These are phyloP conservation scores for Xestia rhomboidea DNA, from an alignment of 2,888 invertebrate species.

Conservation along the genomic window DNA sequence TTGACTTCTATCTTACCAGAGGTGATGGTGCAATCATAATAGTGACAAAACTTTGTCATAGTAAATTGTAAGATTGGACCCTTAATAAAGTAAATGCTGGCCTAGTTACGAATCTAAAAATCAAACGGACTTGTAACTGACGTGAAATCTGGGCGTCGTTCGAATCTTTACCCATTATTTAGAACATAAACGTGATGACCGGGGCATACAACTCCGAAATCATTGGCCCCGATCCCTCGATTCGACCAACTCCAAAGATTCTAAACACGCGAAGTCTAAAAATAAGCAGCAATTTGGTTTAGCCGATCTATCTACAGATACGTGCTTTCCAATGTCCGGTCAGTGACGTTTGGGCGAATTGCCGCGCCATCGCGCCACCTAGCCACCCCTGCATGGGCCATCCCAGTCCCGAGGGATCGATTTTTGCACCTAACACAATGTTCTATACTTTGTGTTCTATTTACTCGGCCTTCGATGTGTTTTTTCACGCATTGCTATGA, in stretches of 20 bases:
- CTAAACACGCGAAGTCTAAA: constrained; percentile 78
- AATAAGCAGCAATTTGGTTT: constrained; percentile 77
- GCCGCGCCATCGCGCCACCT: constrained; percentile 69
- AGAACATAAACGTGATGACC: constrained; percentile 75
- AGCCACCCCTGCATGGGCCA: constrained; percentile 67
- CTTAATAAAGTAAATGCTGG: constrained; percentile 47
- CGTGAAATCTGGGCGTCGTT: constrained; percentile 7
- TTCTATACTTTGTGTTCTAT: constrained; percentile 26
- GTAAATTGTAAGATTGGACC: constrained; percentile 69
- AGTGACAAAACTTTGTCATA: constrained; percentile 73
- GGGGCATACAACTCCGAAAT: constrained; percentile 70
- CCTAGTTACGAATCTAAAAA: constrained; percentile 33
- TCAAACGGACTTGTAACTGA: not conserved
- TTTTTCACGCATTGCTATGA: constrained; percentile 23
- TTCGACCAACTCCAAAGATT: constrained; percentile 72
- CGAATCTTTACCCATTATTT: constrained; percentile 64
- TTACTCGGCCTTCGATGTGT: constrained; percentile 36
- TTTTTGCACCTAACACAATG: constrained; percentile 20
- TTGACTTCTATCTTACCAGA: constrained; percentile 79
- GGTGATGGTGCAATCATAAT: constrained; percentile 79
- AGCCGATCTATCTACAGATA: constrained; percentile 77
- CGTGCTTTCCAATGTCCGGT: constrained; percentile 78
- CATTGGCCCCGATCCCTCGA: constrained; percentile 74
- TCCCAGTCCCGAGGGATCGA: constrained; percentile 53
- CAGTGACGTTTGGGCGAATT: constrained; percentile 75